These are phyloP conservation scores for Alloscopus bannaensis DNA, from an alignment of 2,888 invertebrate species.

Conservation along the genomic window DNA sequence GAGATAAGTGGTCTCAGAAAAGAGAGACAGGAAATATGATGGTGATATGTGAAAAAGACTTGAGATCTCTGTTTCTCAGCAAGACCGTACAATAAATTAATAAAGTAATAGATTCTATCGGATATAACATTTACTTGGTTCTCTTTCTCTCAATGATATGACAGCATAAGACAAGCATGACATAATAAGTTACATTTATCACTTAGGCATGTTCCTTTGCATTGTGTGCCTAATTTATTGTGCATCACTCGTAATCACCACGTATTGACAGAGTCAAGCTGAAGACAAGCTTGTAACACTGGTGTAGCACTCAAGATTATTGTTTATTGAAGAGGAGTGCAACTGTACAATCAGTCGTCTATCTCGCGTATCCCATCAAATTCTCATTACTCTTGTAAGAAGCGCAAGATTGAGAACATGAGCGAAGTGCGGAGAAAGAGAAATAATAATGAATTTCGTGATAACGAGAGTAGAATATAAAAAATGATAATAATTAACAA, in stretches of 20 bases:
- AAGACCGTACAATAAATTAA: constrained; percentile 23
- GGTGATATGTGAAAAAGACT: constrained; percentile 41
- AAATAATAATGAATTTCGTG: constrained; percentile 11
- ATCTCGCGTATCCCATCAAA: constrained; percentile 6
- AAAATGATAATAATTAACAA: constrained; percentile 3
- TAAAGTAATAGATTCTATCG: constrained; percentile 1
- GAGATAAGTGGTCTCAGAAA: constrained; percentile 30
- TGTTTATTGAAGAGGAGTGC: constrained; percentile 6
- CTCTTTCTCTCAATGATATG: constrained; percentile 14
- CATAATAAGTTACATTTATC: constrained; percentile 43
- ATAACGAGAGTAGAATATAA: neutral
- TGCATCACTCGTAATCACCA: constrained; percentile 3
- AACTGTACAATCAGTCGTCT: constrained; percentile 1
- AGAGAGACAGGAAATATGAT: constrained; percentile 51
- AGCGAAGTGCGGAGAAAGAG: neutral
- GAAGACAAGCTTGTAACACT: neutral
- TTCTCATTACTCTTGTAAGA: constrained; percentile 4
- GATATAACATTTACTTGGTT: neutral
- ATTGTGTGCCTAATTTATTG: constrained; percentile 43
- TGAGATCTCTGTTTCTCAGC: constrained; percentile 13
- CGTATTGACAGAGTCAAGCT: neutral
- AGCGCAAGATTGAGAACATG: neutral
- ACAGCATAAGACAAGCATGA: constrained; percentile 14
- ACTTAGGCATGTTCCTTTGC: neutral
- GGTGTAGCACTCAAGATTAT: too few species aligned